These are phyloP conservation scores for Plectus sambesii DNA, from an alignment of 1,140 invertebrate genomes.

Conservation along the genomic window DNA sequence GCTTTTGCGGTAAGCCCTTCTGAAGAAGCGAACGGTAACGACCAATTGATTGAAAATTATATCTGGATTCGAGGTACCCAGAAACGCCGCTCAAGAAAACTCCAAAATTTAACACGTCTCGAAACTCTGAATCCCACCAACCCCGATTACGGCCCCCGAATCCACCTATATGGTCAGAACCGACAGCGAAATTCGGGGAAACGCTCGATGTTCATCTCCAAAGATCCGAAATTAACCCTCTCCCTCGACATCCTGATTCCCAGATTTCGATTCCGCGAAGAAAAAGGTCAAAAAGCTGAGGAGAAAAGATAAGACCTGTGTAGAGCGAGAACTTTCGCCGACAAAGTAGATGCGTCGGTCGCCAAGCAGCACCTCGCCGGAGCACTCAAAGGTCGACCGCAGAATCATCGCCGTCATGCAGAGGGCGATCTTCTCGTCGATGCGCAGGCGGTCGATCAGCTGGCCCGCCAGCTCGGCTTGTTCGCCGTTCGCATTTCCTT, in stretches of 20 bases:
- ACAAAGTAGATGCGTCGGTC: constrained; percentile 37
- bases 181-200: too few species aligned
- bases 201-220: too few species aligned
- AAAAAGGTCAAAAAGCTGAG: constrained; percentile 15
- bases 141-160: too few species aligned
- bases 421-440: constrained; percentile 58
- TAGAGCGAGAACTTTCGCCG: constrained; percentile 35
- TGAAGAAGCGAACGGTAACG: constrained; percentile 14
- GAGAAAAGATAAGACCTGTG: constrained; percentile 21
- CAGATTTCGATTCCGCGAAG: too few species aligned
- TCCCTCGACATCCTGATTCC: neutral
- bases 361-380: constrained; percentile 64
- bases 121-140: too few species aligned
- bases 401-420: constrained; percentile 56
- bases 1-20: constrained; percentile 48
- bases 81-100: too few species aligned
- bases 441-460: constrained; percentile 48
- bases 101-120: too few species aligned
- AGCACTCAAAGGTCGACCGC: constrained; percentile 59
- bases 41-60: too few species aligned
- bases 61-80: too few species aligned
- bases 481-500: constrained; percentile 53
- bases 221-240: too few species aligned
- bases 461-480: too few species aligned
- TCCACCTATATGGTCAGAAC: too few species aligned